phyloP scores from a whole-genome alignment of 2,113 vertebrate genomes.

The Pao palembangensis region DNA sequence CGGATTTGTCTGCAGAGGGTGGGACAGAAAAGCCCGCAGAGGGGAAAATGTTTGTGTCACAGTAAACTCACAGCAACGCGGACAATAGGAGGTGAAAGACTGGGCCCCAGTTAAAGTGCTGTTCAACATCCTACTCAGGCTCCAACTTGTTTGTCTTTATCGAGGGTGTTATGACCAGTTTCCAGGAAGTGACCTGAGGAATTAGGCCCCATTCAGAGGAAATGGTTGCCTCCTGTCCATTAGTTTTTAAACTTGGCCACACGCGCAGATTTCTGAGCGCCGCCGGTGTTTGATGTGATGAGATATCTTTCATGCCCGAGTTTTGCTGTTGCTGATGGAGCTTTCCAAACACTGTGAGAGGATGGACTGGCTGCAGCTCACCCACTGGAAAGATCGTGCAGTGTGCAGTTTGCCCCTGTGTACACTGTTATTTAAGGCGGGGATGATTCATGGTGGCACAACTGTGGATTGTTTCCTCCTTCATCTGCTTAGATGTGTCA shows the following conservation, averaged over 20 bases:
- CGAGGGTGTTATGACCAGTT: constrained; percentile 63
- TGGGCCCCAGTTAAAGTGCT: constrained; percentile 31
- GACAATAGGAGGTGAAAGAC: constrained; percentile 70
- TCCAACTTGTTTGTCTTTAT: constrained; percentile 62
- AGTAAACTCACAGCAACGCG: constrained; percentile 50
- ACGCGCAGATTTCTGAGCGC: background rate
- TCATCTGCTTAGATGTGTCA: constrained; percentile 12
- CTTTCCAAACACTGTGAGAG: constrained; percentile 51
- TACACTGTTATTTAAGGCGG: constrained; percentile 55
- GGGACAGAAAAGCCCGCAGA: background rate
- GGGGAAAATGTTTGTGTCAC: constrained; percentile 41
- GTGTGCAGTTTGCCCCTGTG: constrained; percentile 35
- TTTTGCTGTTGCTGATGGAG: constrained; percentile 52
- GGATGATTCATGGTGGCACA: constrained; percentile 33
- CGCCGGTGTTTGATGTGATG: constrained; percentile 22
- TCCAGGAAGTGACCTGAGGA: constrained; percentile 75
- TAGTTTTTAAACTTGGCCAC: constrained; percentile 9
- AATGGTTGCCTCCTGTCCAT: constrained; percentile 49
- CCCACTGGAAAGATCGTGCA: constrained; percentile 57
- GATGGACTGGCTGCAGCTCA: constrained; percentile 58
- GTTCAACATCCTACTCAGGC: constrained; percentile 58
- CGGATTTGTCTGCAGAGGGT: background rate
- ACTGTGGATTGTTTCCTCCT: constrained; percentile 22
- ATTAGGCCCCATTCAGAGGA: constrained; percentile 49
- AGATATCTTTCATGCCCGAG: constrained; percentile 29